phyloP scores from a whole-genome alignment of 2,888 invertebrate genomes.

The Ramazzottius varieornatus region DNA sequence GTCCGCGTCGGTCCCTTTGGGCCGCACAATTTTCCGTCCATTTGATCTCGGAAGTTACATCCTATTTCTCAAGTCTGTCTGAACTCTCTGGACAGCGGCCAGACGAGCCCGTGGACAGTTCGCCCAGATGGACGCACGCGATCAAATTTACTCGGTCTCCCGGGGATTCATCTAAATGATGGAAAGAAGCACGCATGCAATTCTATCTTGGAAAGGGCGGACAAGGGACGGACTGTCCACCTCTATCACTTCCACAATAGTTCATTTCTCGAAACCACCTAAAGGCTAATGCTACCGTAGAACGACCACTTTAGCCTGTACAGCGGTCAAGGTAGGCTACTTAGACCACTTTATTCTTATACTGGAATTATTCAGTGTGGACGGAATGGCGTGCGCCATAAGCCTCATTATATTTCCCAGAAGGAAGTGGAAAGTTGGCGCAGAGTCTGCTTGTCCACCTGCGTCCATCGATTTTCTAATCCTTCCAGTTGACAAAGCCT shows the following conservation, averaged over 20 bases:
- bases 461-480: neutral
- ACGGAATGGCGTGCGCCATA: neutral
- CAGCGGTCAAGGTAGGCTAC: neutral
- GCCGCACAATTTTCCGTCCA: slow-evolving; percentile 3
- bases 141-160: slow-evolving; percentile 4
- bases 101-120: neutral
- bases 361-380: neutral
- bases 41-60: neutral
- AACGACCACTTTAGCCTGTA: neutral
- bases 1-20: neutral
- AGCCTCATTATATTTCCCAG: neutral
- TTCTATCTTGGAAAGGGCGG: neutral
- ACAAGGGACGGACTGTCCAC: too few relatives aligned
- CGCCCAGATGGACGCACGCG: slow-evolving; percentile 2
- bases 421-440: neutral
- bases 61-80: neutral
- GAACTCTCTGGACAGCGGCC: neutral
- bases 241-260: too few relatives aligned
- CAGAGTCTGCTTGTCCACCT: neutral
- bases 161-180: slow-evolving; percentile 4
- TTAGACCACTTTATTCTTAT: neutral
- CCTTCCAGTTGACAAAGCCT: neutral
- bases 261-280: too few relatives aligned
- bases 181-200: neutral
- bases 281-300: too few relatives aligned